A percentile compares a stretch with the other conserved stretches of the same genome.
These are phyloP conservation scores for Drosophila barbarae DNA, from an alignment of 2,888 invertebrate genomes.

Conservation along the genomic window DNA sequence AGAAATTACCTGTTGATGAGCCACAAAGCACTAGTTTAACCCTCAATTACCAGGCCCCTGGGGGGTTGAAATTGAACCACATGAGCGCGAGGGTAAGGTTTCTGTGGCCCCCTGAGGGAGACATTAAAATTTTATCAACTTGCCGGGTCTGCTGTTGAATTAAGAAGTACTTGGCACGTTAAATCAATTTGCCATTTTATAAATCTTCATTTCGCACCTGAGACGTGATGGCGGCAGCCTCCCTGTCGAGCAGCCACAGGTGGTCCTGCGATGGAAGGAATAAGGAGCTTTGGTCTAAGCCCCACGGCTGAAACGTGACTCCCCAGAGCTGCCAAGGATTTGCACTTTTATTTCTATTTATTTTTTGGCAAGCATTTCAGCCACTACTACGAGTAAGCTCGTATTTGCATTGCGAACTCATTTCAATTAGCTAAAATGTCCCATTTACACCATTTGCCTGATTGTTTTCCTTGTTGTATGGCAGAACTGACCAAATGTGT, in stretches of 20 bases:
- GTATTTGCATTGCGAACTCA: slow-evolving; percentile 57
- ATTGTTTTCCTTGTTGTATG: slow-evolving; percentile 56
- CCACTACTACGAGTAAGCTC: no score
- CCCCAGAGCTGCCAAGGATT: slow-evolving; percentile 54
- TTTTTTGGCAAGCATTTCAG: slow-evolving; percentile 46
- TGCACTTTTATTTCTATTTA: slow-evolving; percentile 52
- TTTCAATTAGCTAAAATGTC: slow-evolving; percentile 79
- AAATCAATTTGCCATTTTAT: slow-evolving; percentile 74
- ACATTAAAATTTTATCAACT: slow-evolving; percentile 76
- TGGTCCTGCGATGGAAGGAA: slow-evolving; percentile 40
- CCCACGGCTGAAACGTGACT: slow-evolving; percentile 57
- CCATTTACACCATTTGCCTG: slow-evolving; percentile 74
- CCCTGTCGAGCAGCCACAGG: slow-evolving; percentile 53
- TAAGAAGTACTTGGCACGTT: slow-evolving; percentile 70
- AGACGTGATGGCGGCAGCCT: slow-evolving; percentile 48
- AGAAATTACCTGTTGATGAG: slow-evolving; percentile 77
- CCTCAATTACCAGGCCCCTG: slow-evolving; percentile 65
- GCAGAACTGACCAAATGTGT: slow-evolving; percentile 44
- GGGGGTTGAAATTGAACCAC: slow-evolving; percentile 67
- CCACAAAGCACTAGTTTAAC: slow-evolving; percentile 61
- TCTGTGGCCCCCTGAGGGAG: slow-evolving; percentile 61
- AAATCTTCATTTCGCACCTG: slow-evolving; percentile 77
- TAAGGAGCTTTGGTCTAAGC: slow-evolving; percentile 37
- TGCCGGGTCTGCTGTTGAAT: slow-evolving; percentile 44
- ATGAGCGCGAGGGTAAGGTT: slow-evolving; percentile 5